phyloP scores from a whole-genome alignment of 2,797 vertebrate genomes.

The Leptodactylus fallax region DNA sequence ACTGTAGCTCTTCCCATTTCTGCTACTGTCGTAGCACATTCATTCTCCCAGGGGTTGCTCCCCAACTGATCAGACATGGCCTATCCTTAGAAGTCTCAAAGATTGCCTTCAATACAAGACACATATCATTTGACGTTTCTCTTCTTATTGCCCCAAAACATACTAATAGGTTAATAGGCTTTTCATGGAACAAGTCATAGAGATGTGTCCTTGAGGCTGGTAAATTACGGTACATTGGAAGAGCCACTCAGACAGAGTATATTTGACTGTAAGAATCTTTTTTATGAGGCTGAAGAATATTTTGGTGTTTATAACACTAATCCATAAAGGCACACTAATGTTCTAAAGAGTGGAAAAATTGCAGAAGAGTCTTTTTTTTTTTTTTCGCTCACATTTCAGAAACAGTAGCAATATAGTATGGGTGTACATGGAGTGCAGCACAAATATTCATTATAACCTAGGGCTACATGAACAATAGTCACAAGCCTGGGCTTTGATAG shows the following conservation, averaged over 20 bases:
- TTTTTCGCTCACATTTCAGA: not conserved
- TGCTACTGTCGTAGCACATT: no score
- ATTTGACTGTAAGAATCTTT: no score
- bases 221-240: not conserved
- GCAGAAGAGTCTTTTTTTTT: not conserved
- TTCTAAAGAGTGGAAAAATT: not conserved
- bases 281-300: no score
- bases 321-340: not conserved
- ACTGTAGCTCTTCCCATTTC: no score
- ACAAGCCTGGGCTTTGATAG: not conserved
- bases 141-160: not conserved
- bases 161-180: not conserved
- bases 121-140: not conserved
- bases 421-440: not conserved
- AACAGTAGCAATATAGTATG: not conserved
- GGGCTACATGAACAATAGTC: not conserved
- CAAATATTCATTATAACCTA: conserved; percentile 20
- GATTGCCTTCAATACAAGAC: not conserved
- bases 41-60: no score
- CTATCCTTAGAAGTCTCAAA: no score
- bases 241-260: not conserved
- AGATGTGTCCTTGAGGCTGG: not conserved
- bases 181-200: not conserved
- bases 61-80: no score
- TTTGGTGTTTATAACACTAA: no score